Evolutionary conservation across 2,888 invertebrate species (phyloP), one percentile per base, ranked within the genome.

Genomic region (Blastobasis adustella): DNA sequence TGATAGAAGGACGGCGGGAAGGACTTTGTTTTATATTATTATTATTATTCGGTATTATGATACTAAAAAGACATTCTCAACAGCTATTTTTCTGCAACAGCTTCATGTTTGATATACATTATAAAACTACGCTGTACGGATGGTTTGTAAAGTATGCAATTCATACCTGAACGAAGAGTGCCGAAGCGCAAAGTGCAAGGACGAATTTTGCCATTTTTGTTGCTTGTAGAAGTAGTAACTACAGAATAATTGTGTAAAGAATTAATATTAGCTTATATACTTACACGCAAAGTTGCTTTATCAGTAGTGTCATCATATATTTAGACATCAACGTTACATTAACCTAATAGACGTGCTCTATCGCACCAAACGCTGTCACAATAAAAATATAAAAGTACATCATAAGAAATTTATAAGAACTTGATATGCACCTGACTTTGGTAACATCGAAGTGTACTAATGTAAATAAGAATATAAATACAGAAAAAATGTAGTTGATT

Each of bases 131-230:
- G 23, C 23, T 23, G 23, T 2, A 23, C 23, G 23, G 23, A 23
- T 2, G 23, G 2, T 23, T 23, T 23, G 23, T 23, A 23, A 23
- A 23, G 23, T 23, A 23, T 23, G 23, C 23, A 48, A 41, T 10
- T 45, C 6, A 50, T 54, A 69, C 66, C 59, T 66, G 61, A 39
- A 60, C 58, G 36, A 66, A 40, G 10, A 67, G 59, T 43, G 63
- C 65, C 46, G 61, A 63, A 51, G 64, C 62, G 59, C 63, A 67
- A 45, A 66, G 49, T 23, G 63, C 46, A 41, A 65, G 51, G 36
- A 63, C 45, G 45, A 56, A 57, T 50, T 66, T 67, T 53, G 54
- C 53, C 43, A 60, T 57, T 64, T 67, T 68, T 52, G 46, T 54
- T 48, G 45, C 6, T 50, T 45, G 39, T 23, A 39, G 39, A 23